phyloP scores from a whole-genome alignment of 2,888 invertebrate species.

The Eilema caniola region DNA sequence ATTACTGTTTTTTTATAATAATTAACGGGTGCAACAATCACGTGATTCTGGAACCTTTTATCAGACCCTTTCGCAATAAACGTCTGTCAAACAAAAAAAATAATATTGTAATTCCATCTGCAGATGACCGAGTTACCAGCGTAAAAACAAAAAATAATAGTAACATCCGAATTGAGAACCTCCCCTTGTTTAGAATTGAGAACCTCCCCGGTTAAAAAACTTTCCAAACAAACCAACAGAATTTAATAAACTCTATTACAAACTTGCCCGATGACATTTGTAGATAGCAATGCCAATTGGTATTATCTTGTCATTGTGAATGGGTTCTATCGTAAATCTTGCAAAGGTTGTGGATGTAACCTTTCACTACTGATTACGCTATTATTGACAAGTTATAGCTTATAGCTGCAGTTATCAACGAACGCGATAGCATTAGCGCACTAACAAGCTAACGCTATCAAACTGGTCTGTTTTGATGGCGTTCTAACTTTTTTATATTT shows the following conservation, averaged over 20 bases:
- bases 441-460: not conserved
- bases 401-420: not conserved
- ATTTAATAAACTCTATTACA: constrained; percentile 7
- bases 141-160: too few relatives aligned
- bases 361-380: constrained; percentile 21
- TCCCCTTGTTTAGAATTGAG: too few relatives aligned
- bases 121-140: too few relatives aligned
- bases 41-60: too few relatives aligned
- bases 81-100: too few relatives aligned
- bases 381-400: not conserved
- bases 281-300: constrained; percentile 19
- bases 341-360: constrained; percentile 15
- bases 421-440: not conserved
- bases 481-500: not conserved
- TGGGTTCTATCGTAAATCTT: constrained; percentile 20
- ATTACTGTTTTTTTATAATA: too few relatives aligned
- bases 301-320: constrained; percentile 9
- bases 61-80: too few relatives aligned
- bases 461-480: not conserved
- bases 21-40: too few relatives aligned
- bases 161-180: too few relatives aligned
- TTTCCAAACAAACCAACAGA: not conserved
- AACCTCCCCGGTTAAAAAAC: too few relatives aligned
- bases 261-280: constrained; percentile 19
- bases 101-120: too few relatives aligned